Base-by-base conservation (phyloP, 1,140 invertebrate genomes). In the Plutomurus gul region DNA sequence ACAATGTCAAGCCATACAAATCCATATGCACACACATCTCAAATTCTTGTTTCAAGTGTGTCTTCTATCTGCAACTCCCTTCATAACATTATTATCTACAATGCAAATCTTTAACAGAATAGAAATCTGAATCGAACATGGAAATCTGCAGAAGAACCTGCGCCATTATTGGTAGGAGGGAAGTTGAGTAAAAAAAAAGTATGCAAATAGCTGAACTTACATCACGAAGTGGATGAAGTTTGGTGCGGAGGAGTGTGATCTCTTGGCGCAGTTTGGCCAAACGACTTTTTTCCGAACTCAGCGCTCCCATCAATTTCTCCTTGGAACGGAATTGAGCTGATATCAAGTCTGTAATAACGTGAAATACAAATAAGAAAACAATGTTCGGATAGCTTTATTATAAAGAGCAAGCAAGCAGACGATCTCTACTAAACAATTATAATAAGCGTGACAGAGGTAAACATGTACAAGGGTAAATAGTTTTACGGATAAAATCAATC, bases 271-370 rank as follows among this genome's bases (percentile, higher is more conserved):
- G 30, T 33, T 46, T 80, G 11, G 37, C 25, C 37, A 83, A 27
- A 11, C 40, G 33, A 36, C 16, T 22, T 75, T 65, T 76, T 36
- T 78, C 75, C 18, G 36, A 22, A 40, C 27, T 49, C 13, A 82
- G 27, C 5, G 76, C 81, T 18, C 13, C 13, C 20, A 25, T 43
- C 33, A 83, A 60, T 39, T 82, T 78, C 22, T 82, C 78, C 56
- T 83, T 83, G 65, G 77, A 25, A 20, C 77, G 78, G 37, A 71
- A 56, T 79, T 83, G 82, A 36, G 79, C 77, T 11, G 78, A 47
- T 39, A 83, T 30, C 73, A 82, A 76, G 39, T 83, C 82, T 83
- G 33, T 27, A 43, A 43, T n/a, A 43, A 43, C 40, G 11, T 13
- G 10, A 72, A 39, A 73, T 40, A 70, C 11, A 30, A 27, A 40